Evolutionary conservation across 2,113 vertebrate genomes (phyloP).

Genomic region (Protobothrops mucrosquamatus): DNA sequence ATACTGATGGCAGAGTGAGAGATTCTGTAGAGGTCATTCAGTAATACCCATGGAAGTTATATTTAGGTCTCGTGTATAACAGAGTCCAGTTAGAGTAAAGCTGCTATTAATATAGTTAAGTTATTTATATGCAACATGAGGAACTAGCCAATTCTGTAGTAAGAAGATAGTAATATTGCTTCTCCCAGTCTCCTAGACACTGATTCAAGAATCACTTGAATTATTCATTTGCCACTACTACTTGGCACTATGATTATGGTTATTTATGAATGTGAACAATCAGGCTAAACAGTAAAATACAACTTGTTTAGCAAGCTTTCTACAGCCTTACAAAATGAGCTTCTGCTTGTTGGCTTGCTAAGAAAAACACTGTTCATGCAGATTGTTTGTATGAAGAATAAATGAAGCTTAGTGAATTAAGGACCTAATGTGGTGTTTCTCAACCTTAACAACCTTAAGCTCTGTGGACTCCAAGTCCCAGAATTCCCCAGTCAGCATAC

Average conservation of each 20-base stretch:
- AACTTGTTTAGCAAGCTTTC: not conserved
- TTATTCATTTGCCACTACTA: not conserved
- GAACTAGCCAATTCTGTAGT: not conserved
- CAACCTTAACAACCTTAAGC: not conserved
- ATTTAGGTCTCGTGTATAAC: slow-evolving; percentile 49
- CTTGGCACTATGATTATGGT: not conserved
- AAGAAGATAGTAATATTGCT: not conserved
- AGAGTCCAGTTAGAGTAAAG: slow-evolving; percentile 42
- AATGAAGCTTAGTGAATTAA: not conserved
- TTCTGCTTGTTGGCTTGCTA: not conserved
- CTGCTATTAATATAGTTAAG: slow-evolving; percentile 33
- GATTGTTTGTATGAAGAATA: not conserved
- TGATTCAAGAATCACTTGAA: not conserved
- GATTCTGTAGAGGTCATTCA: slow-evolving; percentile 50
- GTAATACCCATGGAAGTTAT: slow-evolving; percentile 46
- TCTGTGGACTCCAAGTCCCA: not conserved
- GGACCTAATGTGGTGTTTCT: not conserved
- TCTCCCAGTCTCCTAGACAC: not conserved
- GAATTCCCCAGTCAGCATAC: not conserved
- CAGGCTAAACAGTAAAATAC: not conserved
- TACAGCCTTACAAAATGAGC: not conserved
- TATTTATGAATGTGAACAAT: not conserved
- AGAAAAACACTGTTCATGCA: not conserved
- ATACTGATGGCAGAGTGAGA: slow-evolving; percentile 32
- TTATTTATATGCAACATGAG: slow-evolving; percentile 44